Evolutionary conservation across 2,888 invertebrate species (phyloP).

Genomic region (Kryphioiulus occultus): DNA sequence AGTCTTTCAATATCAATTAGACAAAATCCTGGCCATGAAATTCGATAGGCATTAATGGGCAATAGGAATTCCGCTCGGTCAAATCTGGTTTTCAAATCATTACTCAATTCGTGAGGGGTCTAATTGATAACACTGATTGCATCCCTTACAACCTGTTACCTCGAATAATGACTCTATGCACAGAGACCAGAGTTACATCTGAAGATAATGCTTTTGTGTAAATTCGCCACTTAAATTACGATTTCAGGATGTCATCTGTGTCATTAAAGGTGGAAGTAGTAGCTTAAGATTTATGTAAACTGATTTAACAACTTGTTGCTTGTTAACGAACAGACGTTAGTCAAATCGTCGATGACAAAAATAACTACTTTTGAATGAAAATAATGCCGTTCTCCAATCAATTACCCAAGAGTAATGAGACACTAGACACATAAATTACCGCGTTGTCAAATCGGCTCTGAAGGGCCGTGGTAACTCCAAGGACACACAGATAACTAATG

Average conservation of each 20-base stretch:
- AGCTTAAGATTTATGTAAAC: constrained; percentile 25
- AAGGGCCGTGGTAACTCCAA: background rate
- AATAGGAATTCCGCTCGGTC: background rate
- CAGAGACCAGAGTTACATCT: background rate
- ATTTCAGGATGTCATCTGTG: constrained; percentile 8
- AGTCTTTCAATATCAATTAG: background rate
- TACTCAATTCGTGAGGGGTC: too few species aligned
- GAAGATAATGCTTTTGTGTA: constrained; percentile 4
- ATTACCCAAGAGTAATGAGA: background rate
- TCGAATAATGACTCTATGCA: background rate
- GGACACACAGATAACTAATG: background rate
- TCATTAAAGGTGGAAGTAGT: constrained; percentile 4
- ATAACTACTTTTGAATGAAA: background rate
- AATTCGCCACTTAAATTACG: constrained; percentile 21
- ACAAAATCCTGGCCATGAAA: background rate
- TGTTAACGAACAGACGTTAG: constrained; percentile 19
- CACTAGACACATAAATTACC: background rate
- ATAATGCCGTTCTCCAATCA: background rate
- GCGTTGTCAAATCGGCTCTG: background rate
- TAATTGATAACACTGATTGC: background rate
- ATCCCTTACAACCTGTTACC: background rate
- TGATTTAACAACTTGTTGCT: background rate
- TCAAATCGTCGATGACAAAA: constrained; percentile 20
- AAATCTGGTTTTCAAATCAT: background rate
- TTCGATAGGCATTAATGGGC: background rate